A percentile compares a stretch with the other conserved stretches of the same genome.
Evolutionary conservation across 2,113 vertebrate species (phyloP).

Genomic region (Anguilla rostrata): DNA sequence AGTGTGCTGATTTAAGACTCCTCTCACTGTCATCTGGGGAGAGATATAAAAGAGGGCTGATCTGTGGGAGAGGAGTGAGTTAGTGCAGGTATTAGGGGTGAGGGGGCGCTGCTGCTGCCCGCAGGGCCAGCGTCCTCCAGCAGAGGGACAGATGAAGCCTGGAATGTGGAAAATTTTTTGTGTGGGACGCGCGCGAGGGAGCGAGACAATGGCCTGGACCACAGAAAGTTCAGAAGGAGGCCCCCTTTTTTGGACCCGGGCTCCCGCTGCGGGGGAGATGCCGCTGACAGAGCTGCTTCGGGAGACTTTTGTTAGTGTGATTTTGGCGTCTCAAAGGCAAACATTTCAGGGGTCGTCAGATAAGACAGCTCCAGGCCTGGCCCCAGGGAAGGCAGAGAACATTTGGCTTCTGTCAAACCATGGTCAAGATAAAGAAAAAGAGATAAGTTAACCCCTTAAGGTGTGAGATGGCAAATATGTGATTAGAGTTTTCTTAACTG

Average conservation of each 20-base stretch:
- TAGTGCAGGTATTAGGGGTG: conserved; percentile 12
- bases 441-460: neutral
- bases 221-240: neutral
- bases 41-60: conserved; percentile 15
- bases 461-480: too few species aligned
- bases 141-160: conserved; percentile 18
- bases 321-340: conserved; percentile 23
- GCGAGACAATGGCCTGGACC: neutral
- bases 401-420: conserved; percentile 7
- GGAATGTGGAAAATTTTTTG: neutral
- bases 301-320: conserved; percentile 13
- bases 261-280: neutral
- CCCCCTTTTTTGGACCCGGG: neutral
- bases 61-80: conserved; percentile 2
- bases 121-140: neutral
- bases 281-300: conserved; percentile 1
- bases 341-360: neutral
- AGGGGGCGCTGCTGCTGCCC: neutral
- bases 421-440: neutral
- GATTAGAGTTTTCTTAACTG: too few species aligned
- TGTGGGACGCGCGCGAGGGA: conserved; percentile 5
- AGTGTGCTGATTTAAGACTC: neutral
- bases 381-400: conserved; percentile 26
- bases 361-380: conserved; percentile 34
- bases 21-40: neutral